These are phyloP conservation scores for Drosophila silvestris DNA, from an alignment of 2,888 invertebrate genomes.

Conservation along the genomic window DNA sequence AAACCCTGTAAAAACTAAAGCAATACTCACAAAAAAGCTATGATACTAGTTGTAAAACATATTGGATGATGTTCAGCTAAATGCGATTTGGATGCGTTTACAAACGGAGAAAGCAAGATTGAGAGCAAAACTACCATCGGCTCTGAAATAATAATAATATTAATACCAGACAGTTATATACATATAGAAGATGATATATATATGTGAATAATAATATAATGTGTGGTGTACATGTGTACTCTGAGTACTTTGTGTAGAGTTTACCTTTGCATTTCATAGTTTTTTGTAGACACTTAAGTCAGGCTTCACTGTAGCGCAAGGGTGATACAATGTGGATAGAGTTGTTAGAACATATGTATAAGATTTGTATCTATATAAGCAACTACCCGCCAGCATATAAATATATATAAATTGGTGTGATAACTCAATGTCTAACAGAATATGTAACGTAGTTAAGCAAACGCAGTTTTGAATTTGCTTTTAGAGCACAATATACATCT, in stretches of 20 bases:
- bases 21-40: constrained; percentile 84
- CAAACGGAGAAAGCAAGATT: constrained; percentile 30
- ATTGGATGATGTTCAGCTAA: constrained; percentile 34
- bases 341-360: constrained; percentile 43
- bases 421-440: constrained; percentile 70
- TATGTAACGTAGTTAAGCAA: constrained; percentile 47
- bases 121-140: constrained; percentile 3
- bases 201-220: constrained; percentile 1
- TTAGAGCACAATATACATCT: constrained; percentile 48
- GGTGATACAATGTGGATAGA: constrained; percentile 71
- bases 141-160: constrained; percentile 24
- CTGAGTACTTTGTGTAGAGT: constrained; percentile 53
- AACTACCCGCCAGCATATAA: constrained; percentile 83
- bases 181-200: constrained; percentile 8
- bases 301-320: constrained; percentile 79
- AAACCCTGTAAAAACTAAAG: constrained; percentile 81
- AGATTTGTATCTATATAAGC: constrained; percentile 70
- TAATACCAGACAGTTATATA: constrained; percentile 28
- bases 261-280: constrained; percentile 61
- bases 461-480: constrained; percentile 69
- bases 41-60: constrained; percentile 81
- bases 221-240: constrained; percentile 20
- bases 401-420: constrained; percentile 81
- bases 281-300: constrained; percentile 64
- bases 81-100: constrained; percentile 53